Percentiles rank a stretch among this genome's conserved stretches.
Conservation (phyloP, 2,797 vertebrate genomes). For the Limosa lapponica region DNA sequence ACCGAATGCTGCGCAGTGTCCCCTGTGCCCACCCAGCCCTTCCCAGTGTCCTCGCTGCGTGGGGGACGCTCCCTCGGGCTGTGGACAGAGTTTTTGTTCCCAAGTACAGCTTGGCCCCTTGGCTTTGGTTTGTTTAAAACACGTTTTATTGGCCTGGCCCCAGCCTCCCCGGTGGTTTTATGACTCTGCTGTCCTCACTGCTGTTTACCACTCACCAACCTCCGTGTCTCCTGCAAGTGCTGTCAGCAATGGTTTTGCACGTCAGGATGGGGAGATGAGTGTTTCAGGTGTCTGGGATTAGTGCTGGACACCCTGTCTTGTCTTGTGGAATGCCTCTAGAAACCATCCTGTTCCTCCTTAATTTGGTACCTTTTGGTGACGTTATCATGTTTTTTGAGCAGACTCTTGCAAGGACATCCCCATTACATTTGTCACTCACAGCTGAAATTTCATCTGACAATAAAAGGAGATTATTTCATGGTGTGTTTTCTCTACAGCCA, state of each 20-base stretch:
- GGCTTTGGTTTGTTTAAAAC: not conserved
- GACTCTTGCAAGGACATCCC: not conserved
- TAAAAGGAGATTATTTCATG: not conserved
- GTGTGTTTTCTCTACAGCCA: not conserved
- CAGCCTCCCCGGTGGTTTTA: not conserved
- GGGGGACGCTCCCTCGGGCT: not conserved
- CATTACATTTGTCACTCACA: not conserved
- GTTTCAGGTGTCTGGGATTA: not conserved
- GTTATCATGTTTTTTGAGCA: not conserved
- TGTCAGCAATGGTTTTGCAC: not conserved
- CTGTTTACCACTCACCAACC: not conserved
- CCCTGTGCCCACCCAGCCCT: not conserved
- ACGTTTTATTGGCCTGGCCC: not conserved
- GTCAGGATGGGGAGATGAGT: not conserved
- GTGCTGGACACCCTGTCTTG: not conserved
- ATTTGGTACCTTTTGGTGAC: not conserved
- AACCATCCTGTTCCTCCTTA: not conserved
- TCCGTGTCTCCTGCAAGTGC: not conserved
- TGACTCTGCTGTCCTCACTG: not conserved
- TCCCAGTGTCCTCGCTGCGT: accelerated
- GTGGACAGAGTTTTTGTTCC: not conserved
- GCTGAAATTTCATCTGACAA: not conserved
- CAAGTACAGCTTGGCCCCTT: not conserved
- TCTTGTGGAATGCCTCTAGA: not conserved
- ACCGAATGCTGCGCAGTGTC: accelerated